Evolutionary conservation across 2,888 invertebrate species (phyloP).

Genomic region (Chloroclysta siterata): DNA sequence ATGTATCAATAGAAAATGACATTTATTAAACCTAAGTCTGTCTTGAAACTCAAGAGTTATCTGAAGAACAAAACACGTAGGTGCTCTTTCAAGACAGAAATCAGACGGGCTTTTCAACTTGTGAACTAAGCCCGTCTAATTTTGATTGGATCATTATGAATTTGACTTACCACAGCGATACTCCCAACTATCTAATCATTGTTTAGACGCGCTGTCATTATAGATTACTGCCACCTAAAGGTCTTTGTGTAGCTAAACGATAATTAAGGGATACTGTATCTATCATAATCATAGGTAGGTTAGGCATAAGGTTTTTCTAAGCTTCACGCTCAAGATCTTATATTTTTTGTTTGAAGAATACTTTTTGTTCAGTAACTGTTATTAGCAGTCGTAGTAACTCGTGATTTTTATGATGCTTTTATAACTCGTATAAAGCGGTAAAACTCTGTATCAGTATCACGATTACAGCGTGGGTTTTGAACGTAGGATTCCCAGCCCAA

Average conservation of each 20-base stretch:
- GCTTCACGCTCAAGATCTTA: conserved; percentile 22
- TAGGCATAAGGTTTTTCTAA: conserved; percentile 22
- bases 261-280: conserved; percentile 31
- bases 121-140: background rate
- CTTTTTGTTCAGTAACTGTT: conserved; percentile 7
- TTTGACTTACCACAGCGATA: conserved; percentile 20
- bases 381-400: background rate
- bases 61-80: too few species aligned
- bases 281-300: conserved; percentile 4
- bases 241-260: conserved; percentile 38
- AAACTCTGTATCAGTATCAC: background rate
- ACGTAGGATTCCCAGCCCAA: background rate
- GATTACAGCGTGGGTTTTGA: background rate
- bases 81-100: too few species aligned
- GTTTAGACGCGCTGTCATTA: conserved; percentile 45
- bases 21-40: too few species aligned
- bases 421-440: background rate
- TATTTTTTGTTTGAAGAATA: conserved; percentile 14
- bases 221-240: conserved; percentile 39
- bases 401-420: background rate
- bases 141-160: conserved; percentile 15
- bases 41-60: too few species aligned
- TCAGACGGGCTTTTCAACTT: too few species aligned
- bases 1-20: too few species aligned
- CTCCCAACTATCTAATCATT: conserved; percentile 30